Conservation (phyloP, 2,797 vertebrate species). For the Pipistrellus nathusii region DNA sequence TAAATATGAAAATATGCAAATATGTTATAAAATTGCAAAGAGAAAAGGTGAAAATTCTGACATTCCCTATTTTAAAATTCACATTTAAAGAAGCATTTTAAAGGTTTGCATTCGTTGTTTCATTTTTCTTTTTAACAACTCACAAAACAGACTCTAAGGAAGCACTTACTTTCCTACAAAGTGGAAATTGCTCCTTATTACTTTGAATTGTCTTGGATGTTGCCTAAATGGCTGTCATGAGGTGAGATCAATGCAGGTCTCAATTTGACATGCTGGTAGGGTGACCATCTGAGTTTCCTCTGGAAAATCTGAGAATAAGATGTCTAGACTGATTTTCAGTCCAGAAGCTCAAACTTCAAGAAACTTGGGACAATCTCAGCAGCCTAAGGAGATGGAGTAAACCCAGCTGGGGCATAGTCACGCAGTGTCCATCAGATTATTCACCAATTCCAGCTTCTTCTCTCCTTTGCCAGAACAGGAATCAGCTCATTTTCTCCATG, state of each 20-base stretch:
- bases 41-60: constrained; percentile 5
- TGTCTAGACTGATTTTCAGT: constrained; percentile 77
- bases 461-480: constrained; percentile 61
- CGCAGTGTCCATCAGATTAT: constrained; percentile 61
- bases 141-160: constrained; percentile 38
- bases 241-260: constrained; percentile 55
- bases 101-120: neutral
- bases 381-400: constrained; percentile 66
- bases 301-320: constrained; percentile 78
- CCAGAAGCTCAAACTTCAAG: constrained; percentile 70
- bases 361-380: constrained; percentile 48
- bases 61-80: constrained; percentile 31
- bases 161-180: constrained; percentile 59
- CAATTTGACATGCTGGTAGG: constrained; percentile 55
- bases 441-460: constrained; percentile 55
- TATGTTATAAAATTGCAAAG: constrained; percentile 11
- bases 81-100: constrained; percentile 52
- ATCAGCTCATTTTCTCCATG: constrained; percentile 56
- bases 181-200: constrained; percentile 24
- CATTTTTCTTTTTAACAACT: constrained; percentile 15
- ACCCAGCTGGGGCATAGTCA: constrained; percentile 70
- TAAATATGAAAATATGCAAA: constrained; percentile 33
- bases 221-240: constrained; percentile 54
- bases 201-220: constrained; percentile 57
- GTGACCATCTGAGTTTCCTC: constrained; percentile 66